A percentile compares a stretch with the other conserved stretches of the same genome.
These are phyloP conservation scores for Bufo bufo DNA, from an alignment of 2,113 vertebrate genomes.

Conservation along the genomic window DNA sequence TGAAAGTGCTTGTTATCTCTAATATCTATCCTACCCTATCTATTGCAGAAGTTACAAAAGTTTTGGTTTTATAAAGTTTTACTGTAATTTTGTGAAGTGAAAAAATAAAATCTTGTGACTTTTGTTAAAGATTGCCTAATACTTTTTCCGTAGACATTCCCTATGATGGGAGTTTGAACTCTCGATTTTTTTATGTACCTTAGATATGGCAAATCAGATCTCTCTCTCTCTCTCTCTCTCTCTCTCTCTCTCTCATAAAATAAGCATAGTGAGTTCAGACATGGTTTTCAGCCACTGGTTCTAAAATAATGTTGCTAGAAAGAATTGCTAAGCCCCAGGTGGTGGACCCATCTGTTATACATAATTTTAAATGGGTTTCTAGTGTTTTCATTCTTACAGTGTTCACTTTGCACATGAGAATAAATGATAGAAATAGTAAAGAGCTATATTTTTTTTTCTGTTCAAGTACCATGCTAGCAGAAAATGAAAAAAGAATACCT, in stretches of 20 bases:
- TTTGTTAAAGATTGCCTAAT: neutral
- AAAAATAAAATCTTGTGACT: neutral
- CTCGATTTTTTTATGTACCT: too few species aligned
- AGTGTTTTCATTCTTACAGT: neutral
- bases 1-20: neutral
- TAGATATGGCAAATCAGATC: neutral
- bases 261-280: neutral
- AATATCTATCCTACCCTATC: neutral
- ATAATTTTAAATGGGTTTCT: neutral
- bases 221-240: neutral
- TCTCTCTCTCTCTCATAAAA: neutral
- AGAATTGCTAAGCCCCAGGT: conserved; percentile 13
- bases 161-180: neutral
- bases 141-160: neutral
- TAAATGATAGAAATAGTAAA: neutral
- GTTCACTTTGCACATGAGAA: neutral
- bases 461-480: too few species aligned
- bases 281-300: neutral
- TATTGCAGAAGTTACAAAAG: too few species aligned
- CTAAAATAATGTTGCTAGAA: neutral
- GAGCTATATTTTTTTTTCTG: neutral
- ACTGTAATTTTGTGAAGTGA: neutral
- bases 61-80: neutral
- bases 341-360: conserved; percentile 16
- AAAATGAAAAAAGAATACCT: too few species aligned